Conservation (phyloP, 2,888 invertebrate genomes). For the Lithophane leautieri region DNA sequence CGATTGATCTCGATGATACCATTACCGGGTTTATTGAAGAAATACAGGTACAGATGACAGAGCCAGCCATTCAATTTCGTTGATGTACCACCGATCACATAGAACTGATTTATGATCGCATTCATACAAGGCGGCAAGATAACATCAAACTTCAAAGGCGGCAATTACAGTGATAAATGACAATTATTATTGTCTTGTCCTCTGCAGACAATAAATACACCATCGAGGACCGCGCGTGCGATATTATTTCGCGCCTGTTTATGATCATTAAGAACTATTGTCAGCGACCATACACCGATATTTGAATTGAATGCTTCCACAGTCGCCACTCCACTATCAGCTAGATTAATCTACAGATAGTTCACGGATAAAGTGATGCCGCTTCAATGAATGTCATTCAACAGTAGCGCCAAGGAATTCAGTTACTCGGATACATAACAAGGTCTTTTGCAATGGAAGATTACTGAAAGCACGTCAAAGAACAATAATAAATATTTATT, state of each 20-base stretch:
- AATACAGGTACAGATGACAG: conserved; percentile 63
- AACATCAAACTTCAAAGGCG: conserved; percentile 88
- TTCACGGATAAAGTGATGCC: conserved; percentile 78
- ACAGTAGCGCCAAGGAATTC: conserved; percentile 59
- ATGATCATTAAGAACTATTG: conserved; percentile 88
- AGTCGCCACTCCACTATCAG: conserved; percentile 81
- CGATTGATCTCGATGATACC: conserved; percentile 57
- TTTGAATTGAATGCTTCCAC: conserved; percentile 88
- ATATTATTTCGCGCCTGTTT: conserved; percentile 87
- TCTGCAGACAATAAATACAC: conserved; percentile 86
- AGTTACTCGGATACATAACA: conserved; percentile 42
- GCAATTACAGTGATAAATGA: conserved; percentile 88
- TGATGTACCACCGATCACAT: conserved; percentile 74
- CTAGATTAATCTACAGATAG: conserved; percentile 84
- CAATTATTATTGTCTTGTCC: conserved; percentile 86
- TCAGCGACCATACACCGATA: conserved; percentile 81
- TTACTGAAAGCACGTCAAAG: conserved; percentile 30
- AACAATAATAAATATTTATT: conserved; percentile 38
- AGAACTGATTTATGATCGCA: conserved; percentile 78
- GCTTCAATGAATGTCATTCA: conserved; percentile 68
- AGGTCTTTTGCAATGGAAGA: conserved; percentile 35
- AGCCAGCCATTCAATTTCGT: conserved; percentile 69
- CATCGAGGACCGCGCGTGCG: conserved; percentile 80
- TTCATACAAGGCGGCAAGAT: conserved; percentile 82
- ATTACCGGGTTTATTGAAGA: conserved; percentile 49